Evolutionary conservation across 1,140 invertebrate genomes (phyloP), one percentile per base, ranked within the genome.

Genomic region (Seison nebaliae): DNA sequence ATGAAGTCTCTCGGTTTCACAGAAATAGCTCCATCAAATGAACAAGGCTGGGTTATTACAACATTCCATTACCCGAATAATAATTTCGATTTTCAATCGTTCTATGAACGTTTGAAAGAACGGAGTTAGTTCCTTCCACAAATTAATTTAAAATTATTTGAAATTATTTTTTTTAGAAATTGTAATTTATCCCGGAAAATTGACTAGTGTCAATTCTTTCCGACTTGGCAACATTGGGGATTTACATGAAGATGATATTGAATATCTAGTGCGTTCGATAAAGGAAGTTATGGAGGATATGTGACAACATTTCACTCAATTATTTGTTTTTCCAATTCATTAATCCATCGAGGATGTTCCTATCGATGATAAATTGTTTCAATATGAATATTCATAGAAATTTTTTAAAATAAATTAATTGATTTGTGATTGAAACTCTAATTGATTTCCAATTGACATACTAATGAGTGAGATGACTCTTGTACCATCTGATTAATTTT

Each of bases 131-230:
- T 16, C n/a, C 24, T 29, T 15, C 9, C 9, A 15, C n/a, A 9
- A 9, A 20, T 7, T 16, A 16, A 19, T 28, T 38, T 5, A 8
- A n/a, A 35, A 3, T 35, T 8, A 26, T 3, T 3, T 3, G 12
- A 26, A 26, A 28, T 28, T 44, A 24, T 21, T 28, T 8, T 26
- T 44, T 45, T 34, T 45, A 64, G 62, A 52, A 43, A 55, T 56
- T 32, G 54, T 65, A 6, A 65, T 65, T 24, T 64, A 64, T 44
- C 62, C 64, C 9, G 64, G 63, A 0, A 65, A 65, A 50, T 55
- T 64, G 17, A 51, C 61, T 8, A 50, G 55, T 30, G 51, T 52
- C 4, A 53, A 63, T 28, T 60, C 57, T 43, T 65, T 65, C 46
- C 51, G 64, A 9, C 61, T 65, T 35, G 63, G 62, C 19, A 64